A percentile compares a stretch with the other conserved stretches of the same genome.
These are phyloP conservation scores for Piprites chloris DNA, from an alignment of 2,113 vertebrate species.

Conservation along the genomic window DNA sequence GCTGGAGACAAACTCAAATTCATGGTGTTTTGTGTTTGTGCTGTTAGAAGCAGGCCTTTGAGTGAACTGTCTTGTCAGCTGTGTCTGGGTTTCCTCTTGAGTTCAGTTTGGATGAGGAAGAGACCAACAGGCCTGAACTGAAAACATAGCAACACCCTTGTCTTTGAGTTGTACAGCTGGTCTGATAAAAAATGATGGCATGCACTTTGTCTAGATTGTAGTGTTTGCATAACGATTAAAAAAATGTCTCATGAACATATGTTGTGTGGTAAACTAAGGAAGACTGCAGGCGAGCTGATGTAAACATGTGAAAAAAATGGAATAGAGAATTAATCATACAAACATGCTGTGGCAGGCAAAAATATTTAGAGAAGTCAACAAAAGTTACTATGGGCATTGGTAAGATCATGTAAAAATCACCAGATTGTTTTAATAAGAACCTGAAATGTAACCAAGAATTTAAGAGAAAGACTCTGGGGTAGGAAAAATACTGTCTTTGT, in stretches of 20 bases:
- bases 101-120: neutral
- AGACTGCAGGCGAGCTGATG: neutral
- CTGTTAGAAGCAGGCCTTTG: neutral
- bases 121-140: neutral
- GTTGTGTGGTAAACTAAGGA: neutral
- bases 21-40: neutral
- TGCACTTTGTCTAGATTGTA: neutral
- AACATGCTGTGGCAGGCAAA: neutral
- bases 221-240: neutral
- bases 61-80: neutral
- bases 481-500: neutral
- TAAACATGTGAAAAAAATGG: neutral
- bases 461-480: neutral
- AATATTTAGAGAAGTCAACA: conserved; percentile 23
- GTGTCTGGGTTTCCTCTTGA: neutral
- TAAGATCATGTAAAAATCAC: neutral
- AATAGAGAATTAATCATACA: neutral
- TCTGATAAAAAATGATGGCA: neutral
- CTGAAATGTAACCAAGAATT: neutral
- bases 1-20: neutral
- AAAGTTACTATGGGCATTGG: neutral
- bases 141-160: neutral
- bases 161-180: neutral
- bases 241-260: neutral
- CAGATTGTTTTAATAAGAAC: neutral